Evolutionary conservation across 2,888 invertebrate species (phyloP).

Genomic region (Trichacis sp.): DNA sequence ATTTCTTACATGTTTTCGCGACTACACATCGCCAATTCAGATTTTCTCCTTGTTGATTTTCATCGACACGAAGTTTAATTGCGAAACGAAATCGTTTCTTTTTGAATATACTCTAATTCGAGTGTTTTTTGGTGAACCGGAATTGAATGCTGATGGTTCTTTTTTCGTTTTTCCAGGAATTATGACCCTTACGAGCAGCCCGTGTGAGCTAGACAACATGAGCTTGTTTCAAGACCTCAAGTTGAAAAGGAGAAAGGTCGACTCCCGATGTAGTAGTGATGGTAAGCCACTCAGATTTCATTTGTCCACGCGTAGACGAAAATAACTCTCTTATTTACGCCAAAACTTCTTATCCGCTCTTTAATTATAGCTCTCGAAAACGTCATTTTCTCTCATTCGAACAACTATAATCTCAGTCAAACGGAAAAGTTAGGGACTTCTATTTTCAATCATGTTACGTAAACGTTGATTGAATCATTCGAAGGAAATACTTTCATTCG

Average conservation of each 20-base stretch:
- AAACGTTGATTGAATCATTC: neutral
- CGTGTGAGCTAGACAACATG: slow-evolving; percentile 98
- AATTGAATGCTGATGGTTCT: neutral
- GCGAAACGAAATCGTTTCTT: no score
- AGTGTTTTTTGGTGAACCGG: no score
- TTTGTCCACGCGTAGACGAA: slow-evolving; percentile 20
- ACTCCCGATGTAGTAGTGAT: slow-evolving; percentile 96
- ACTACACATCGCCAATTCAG: no score
- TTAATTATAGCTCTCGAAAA: no score
- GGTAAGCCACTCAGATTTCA: slow-evolving; percentile 72
- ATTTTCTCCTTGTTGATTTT: no score
- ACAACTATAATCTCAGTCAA: no score
- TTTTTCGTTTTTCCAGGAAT: slow-evolving; percentile 78
- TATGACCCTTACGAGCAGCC: slow-evolving; percentile 98
- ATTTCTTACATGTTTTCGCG: no score
- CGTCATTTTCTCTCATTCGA: no score
- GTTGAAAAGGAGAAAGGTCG: slow-evolving; percentile 97
- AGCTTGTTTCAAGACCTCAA: slow-evolving; percentile 99
- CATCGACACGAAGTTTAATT: no score
- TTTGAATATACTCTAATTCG: no score
- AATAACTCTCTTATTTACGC: slow-evolving; percentile 19
- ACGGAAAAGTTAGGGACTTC: neutral
- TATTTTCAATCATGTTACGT: neutral
- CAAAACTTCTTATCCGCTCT: no score
- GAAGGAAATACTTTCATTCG: no score